Base-by-base conservation (phyloP, 2,113 vertebrate genomes). In the Colinus virginianus region DNA sequence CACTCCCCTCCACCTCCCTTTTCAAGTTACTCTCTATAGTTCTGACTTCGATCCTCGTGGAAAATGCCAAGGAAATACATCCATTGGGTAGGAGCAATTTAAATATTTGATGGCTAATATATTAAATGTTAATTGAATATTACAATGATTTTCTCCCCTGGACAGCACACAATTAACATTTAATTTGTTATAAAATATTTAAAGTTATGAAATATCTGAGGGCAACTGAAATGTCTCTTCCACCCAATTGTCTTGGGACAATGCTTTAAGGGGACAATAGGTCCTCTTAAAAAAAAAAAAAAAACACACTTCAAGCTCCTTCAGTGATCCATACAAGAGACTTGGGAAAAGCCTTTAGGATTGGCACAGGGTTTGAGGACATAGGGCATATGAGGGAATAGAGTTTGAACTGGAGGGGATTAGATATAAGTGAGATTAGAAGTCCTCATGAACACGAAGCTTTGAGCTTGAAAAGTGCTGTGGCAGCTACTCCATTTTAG, bases 31-130 rank as follows among this genome's bases (percentile, higher is more conserved):
- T 89, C 42, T 79, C 51, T 64, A 4, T 55, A 63, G 76, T 89
- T 94, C 34, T 74, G 21, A 32, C 36, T 56, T 46, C 78, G 38
- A 70, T 43, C 66, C 61, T 82, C 45, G 40, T 61, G 75, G 87
- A 77, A 7, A 92, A 66, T 42, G 72, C 82, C 82, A 94, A 93
- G 96, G 93, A 78, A 90, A 97, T 95, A 97, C 95, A 85, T 86
- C 77, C 56, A 81, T 95, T 91, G 93, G 78, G 95, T 90, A 96
- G 91, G 79, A 96, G 49, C 92, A 95, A 96, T 95, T 97, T 98
- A 98, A 98, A 98, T 98, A 98, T 98, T 98, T 98, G 97, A 98
- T 98, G 96, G 96, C 87, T 97, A 98, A 98, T 98, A 98, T 98
- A 97, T 98, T 98, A 98, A 98, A 98, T 97, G 98, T 97, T 98